Evolutionary conservation across 2,113 vertebrate genomes (phyloP).

Genomic region (Cinclus cinclus): DNA sequence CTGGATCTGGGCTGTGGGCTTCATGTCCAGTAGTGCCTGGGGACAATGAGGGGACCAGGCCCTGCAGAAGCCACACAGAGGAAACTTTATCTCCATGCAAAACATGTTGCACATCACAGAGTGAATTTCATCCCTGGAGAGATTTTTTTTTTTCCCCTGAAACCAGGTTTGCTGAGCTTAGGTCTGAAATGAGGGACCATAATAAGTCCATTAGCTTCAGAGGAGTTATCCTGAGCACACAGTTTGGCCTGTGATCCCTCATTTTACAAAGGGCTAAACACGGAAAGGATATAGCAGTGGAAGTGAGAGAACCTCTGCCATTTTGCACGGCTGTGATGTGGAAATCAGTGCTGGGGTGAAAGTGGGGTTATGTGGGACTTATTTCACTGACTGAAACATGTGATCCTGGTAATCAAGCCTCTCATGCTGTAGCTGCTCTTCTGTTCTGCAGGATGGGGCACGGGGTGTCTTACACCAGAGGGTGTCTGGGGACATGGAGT

Average conservation of each 20-base stretch:
- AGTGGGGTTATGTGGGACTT: background rate
- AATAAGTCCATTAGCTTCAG: conserved; percentile 53
- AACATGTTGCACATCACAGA: background rate
- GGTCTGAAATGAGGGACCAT: conserved; percentile 11
- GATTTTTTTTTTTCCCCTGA: background rate
- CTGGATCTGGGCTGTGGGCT: background rate
- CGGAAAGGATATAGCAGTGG: background rate
- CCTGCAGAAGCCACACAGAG: background rate
- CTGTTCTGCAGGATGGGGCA: background rate
- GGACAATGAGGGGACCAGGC: background rate
- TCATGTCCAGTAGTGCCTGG: background rate
- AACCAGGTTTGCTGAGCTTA: conserved; percentile 56
- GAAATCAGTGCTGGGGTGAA: background rate
- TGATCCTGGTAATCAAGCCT: background rate
- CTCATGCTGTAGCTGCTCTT: background rate
- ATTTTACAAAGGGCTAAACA: background rate
- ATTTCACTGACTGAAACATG: background rate
- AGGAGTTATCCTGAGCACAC: conserved; percentile 41
- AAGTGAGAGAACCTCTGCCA: background rate
- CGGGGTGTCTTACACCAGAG: background rate
- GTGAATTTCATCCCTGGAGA: background rate
- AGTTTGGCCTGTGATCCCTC: background rate
- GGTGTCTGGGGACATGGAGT: background rate
- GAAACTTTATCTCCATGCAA: background rate
- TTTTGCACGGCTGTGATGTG: background rate